Conservation (phyloP, 2,113 vertebrate species). For the Antigone vipio region DNA sequence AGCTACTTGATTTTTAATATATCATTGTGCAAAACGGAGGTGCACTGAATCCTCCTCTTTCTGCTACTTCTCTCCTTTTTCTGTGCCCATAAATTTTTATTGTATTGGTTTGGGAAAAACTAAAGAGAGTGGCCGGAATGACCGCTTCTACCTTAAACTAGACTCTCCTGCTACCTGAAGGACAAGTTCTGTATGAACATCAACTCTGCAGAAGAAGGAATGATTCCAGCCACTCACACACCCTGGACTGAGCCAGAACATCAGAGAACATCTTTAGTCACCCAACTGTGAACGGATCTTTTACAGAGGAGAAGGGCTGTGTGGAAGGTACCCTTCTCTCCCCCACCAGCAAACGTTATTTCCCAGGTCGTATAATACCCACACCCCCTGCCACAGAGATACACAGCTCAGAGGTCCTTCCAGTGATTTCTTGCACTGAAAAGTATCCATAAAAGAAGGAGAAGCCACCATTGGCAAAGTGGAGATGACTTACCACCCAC, state of each 20-base stretch:
- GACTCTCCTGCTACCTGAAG: not conserved
- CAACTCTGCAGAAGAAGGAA: not conserved
- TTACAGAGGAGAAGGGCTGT: not conserved
- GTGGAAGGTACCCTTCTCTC: not conserved
- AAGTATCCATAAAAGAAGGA: not conserved
- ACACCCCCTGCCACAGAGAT: not conserved
- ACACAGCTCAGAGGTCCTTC: not conserved
- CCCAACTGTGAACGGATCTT: not conserved
- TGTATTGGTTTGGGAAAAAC: not conserved
- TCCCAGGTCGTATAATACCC: not conserved
- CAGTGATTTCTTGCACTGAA: not conserved
- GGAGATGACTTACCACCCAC: slow-evolving; percentile 77
- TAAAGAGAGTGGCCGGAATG: not conserved
- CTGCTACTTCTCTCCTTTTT: not conserved
- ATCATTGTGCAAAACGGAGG: not conserved
- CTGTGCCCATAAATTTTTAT: not conserved
- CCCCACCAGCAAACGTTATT: not conserved
- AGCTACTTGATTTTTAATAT: not conserved
- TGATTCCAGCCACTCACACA: not conserved
- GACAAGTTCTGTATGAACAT: not conserved
- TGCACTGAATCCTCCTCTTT: not conserved
- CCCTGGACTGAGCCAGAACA: not conserved
- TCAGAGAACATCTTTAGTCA: not conserved
- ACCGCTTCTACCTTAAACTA: not conserved
- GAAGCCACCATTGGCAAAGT: fast-evolving